phyloP scores from a whole-genome alignment of 1,140 invertebrate species.

The Penaeus chinensis region DNA sequence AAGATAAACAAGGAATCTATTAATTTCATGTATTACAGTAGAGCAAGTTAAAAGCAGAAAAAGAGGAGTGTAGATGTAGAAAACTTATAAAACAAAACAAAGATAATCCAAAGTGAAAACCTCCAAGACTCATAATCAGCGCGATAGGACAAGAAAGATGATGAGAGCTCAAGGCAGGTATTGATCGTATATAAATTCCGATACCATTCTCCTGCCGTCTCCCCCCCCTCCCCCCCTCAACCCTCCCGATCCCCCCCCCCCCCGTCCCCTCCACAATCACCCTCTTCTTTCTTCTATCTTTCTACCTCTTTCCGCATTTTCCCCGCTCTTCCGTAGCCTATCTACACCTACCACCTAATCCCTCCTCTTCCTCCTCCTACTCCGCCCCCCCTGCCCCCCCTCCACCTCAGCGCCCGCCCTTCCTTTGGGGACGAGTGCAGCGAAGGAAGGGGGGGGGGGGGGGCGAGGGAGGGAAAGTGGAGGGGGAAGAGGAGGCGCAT shows the following conservation, averaged over 20 bases:
- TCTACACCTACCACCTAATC: background rate
- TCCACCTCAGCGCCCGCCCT: background rate
- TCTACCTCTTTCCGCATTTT: background rate
- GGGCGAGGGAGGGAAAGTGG: no score
- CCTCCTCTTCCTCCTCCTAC: no score
- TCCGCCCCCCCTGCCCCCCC: no score
- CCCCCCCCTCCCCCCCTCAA: background rate
- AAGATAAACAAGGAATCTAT: no score
- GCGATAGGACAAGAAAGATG: background rate
- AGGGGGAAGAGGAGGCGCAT: no score
- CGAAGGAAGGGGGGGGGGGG: background rate
- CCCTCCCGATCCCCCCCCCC: background rate
- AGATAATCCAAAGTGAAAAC: background rate
- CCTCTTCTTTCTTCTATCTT: background rate
- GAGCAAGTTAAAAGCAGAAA: no score
- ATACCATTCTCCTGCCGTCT: background rate
- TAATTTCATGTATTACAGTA: no score
- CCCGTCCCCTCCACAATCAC: background rate
- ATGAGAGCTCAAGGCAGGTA: background rate
- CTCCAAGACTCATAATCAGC: no score
- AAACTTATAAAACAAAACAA: background rate
- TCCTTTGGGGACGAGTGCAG: background rate
- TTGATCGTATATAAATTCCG: conserved; percentile 25
- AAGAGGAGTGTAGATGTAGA: no score
- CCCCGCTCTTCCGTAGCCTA: background rate